Evolutionary conservation across 2,888 invertebrate species (phyloP).

Genomic region (Anagyrus pseudococci): DNA sequence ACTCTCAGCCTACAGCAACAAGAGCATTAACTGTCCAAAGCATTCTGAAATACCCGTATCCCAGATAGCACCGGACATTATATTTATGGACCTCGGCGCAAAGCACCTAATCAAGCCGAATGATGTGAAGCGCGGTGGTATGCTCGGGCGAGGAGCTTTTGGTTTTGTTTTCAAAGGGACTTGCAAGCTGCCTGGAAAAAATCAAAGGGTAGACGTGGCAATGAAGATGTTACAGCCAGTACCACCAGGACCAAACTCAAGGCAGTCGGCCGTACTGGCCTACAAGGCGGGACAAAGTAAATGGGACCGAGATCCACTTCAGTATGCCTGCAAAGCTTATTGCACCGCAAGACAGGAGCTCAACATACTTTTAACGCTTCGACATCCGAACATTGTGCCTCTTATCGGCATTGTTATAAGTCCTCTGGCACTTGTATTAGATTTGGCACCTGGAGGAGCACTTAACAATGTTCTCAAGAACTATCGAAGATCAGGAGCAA

Average conservation of each 20-base stretch:
- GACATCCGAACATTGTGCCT: conserved; percentile 92
- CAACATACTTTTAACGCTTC: conserved; percentile 81
- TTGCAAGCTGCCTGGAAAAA: conserved; percentile 69
- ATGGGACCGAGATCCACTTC: conserved; percentile 92
- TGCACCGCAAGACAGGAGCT: conserved; percentile 95
- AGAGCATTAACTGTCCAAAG: conserved; percentile 76
- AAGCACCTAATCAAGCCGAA: conserved; percentile 82
- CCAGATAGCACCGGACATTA: conserved; percentile 91
- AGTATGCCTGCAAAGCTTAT: conserved; percentile 95
- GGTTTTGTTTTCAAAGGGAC: conserved; percentile 90
- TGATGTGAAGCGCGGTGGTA: conserved; percentile 76
- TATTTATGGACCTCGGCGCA: conserved; percentile 88
- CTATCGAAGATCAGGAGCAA: conserved; percentile 84
- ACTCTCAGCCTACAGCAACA: conserved; percentile 80
- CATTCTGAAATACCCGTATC: conserved; percentile 79
- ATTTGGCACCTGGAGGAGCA: conserved; percentile 91
- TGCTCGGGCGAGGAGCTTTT: conserved; percentile 96
- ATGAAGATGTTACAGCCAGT: conserved; percentile 97
- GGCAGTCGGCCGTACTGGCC: conserved; percentile 70
- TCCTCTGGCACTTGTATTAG: conserved; percentile 87
- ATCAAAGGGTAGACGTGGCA: conserved; percentile 74
- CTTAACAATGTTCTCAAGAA: conserved; percentile 84
- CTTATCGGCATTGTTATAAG: conserved; percentile 88
- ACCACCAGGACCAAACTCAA: conserved; percentile 78
- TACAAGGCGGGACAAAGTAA: conserved; percentile 75